Evolutionary conservation across 2,113 vertebrate species (phyloP).

Genomic region (Marcusenius ussheri): DNA sequence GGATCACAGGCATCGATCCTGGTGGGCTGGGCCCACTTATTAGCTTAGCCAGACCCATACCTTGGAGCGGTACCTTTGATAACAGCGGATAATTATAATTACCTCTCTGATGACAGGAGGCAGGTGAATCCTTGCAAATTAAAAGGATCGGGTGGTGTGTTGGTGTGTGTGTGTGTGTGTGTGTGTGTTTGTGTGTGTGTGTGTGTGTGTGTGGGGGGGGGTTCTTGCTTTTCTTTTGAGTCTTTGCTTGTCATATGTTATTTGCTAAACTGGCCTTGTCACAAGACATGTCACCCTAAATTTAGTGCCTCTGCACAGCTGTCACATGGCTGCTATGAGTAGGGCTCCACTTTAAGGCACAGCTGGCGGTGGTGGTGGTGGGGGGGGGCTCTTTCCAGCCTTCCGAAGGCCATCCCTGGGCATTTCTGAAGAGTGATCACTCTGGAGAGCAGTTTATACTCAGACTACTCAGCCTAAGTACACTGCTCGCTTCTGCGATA

Average conservation of each 20-base stretch:
- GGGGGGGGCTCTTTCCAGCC: background rate
- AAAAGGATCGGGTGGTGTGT: background rate
- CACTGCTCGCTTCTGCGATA: background rate
- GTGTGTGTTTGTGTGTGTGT: background rate
- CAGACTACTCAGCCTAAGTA: background rate
- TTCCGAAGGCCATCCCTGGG: background rate
- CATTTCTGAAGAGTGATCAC: background rate
- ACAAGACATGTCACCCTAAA: slow-evolving; percentile 4
- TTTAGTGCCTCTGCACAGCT: background rate
- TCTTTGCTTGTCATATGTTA: background rate
- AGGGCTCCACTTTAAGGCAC: background rate
- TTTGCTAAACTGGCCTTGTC: background rate
- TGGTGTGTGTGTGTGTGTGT: too few relatives aligned
- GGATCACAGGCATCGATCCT: background rate
- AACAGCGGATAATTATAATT: background rate
- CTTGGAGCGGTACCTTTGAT: background rate
- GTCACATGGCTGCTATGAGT: background rate
- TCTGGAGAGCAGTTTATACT: background rate
- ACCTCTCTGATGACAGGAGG: background rate
- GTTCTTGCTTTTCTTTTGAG: background rate
- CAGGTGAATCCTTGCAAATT: background rate
- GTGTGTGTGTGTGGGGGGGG: background rate
- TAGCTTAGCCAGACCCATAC: background rate
- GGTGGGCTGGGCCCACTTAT: too few relatives aligned
- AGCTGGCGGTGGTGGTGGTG: background rate